These are phyloP conservation scores for Xanthia togata DNA, from an alignment of 2,888 invertebrate genomes.

Conservation along the genomic window DNA sequence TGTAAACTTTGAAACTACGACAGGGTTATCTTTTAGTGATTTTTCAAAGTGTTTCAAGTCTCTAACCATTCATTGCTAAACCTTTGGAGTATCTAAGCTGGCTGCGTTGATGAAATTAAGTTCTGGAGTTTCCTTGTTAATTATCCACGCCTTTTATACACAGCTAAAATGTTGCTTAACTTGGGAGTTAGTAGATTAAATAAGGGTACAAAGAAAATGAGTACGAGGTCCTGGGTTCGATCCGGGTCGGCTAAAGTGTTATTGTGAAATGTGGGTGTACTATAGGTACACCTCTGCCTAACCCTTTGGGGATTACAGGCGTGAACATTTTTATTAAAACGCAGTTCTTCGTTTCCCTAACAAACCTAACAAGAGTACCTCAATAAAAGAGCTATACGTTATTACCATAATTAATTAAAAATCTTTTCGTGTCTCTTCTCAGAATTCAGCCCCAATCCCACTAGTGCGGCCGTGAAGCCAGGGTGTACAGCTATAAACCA, in stretches of 20 bases:
- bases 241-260: too few species aligned
- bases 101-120: constrained; percentile 11
- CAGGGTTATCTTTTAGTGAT: neutral
- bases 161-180: constrained; percentile 3
- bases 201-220: neutral
- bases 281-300: too few species aligned
- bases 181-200: constrained; percentile 16
- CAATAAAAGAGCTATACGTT: constrained; percentile 11
- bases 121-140: constrained; percentile 15
- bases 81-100: neutral
- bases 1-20: neutral
- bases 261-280: too few species aligned
- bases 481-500: constrained; percentile 63
- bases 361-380: neutral
- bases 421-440: constrained; percentile 35
- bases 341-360: neutral
- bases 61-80: constrained; percentile 3
- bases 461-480: constrained; percentile 46
- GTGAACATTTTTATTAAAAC: neutral
- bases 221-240: too few species aligned
- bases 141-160: constrained; percentile 19
- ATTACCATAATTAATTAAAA: constrained; percentile 49
- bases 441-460: constrained; percentile 36
- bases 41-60: neutral
- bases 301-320: too few species aligned